Percentiles rank a stretch among this genome's conserved stretches.
Conservation (phyloP, 2,888 invertebrate species). For the Cheilosia variabilis region DNA sequence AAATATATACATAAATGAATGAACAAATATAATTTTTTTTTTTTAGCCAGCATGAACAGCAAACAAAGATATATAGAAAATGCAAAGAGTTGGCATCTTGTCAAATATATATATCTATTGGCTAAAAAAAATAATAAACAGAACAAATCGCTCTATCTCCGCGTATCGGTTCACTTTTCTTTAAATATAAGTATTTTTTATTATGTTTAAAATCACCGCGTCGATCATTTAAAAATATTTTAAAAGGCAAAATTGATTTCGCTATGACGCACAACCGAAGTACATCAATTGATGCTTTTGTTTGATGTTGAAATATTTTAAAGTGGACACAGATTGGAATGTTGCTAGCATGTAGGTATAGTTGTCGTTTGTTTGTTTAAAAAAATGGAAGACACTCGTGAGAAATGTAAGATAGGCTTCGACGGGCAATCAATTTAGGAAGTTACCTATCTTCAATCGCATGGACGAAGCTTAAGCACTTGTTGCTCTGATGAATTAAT, state of each 20-base stretch:
- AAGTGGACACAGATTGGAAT: too few relatives aligned
- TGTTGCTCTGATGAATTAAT: too few relatives aligned
- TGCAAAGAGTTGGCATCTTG: constrained; percentile 6
- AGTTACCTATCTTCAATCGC: too few relatives aligned
- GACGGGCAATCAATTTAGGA: too few relatives aligned
- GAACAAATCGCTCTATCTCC: background rate
- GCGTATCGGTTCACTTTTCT: constrained; percentile 5
- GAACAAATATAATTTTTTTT: background rate
- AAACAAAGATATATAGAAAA: background rate
- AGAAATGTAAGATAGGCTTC: too few relatives aligned
- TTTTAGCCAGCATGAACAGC: background rate
- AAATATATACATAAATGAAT: background rate
- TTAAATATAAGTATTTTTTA: background rate
- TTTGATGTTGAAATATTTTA: too few relatives aligned
- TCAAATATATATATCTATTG: constrained; percentile 8
- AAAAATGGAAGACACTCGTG: too few relatives aligned
- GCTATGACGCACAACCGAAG: background rate
- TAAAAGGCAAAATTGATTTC: background rate
- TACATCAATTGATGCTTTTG: too few relatives aligned
- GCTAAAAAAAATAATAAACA: background rate
- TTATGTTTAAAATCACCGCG: background rate
- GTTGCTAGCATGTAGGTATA: too few relatives aligned
- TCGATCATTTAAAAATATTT: constrained; percentile 7
- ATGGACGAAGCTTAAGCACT: too few relatives aligned
- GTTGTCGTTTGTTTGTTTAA: too few relatives aligned